phyloP scores from a whole-genome alignment of 2,888 invertebrate genomes.

The Archips xylosteana region DNA sequence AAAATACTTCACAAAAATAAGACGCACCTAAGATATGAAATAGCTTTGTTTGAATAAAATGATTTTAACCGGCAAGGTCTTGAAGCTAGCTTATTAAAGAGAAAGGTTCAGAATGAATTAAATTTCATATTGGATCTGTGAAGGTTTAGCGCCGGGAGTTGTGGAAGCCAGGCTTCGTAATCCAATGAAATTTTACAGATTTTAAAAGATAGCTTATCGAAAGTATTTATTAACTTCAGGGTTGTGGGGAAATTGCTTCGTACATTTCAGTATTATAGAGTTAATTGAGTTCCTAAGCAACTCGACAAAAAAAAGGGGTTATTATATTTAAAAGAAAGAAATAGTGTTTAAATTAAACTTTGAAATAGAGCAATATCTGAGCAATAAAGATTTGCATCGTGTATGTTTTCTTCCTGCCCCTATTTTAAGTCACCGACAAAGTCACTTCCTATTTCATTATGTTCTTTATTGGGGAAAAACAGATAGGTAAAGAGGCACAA shows the following conservation, averaged over 20 bases:
- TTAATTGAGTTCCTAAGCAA: neutral
- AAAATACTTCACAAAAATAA: neutral
- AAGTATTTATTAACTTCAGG: constrained; percentile 13
- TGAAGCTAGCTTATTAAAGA: constrained; percentile 25
- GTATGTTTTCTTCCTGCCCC: no score
- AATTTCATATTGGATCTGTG: constrained; percentile 27
- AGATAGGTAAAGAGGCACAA: no score
- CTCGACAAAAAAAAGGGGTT: neutral
- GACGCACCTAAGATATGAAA: neutral
- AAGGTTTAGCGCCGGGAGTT: constrained; percentile 23
- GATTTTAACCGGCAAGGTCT: constrained; percentile 1
- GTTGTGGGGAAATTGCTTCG: neutral
- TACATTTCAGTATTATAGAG: neutral
- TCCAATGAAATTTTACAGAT: constrained; percentile 20
- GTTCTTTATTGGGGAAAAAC: no score
- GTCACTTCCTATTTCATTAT: no score
- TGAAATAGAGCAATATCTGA: no score
- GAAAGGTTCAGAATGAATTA: constrained; percentile 27
- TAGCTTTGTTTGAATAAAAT: neutral
- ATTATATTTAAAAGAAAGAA: neutral
- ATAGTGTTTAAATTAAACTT: no score
- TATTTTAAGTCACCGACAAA: no score
- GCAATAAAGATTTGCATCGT: no score
- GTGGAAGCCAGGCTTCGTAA: constrained; percentile 20
- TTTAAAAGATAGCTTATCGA: constrained; percentile 24